Evolutionary conservation across 1,140 invertebrate genomes (phyloP), one percentile per base, ranked within the genome.

Genomic region (Scaptomyza pallida): DNA sequence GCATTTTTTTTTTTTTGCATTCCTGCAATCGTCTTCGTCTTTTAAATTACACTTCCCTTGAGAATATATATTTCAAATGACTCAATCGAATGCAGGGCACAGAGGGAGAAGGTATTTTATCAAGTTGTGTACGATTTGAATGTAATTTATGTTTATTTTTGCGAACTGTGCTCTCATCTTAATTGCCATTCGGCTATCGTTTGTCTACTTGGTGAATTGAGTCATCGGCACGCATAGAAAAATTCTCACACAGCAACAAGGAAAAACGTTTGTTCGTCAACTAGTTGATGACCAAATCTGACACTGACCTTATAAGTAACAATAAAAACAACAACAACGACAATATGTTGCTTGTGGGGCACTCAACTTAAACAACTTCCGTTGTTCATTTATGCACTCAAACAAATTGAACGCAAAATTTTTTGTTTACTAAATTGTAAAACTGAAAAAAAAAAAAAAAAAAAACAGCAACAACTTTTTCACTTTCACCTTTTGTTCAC

Each of bases 321-420:
- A 51, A 10, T 16, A 37, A 3, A 5, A 62, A 17, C 5, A 50
- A 15, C 33, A 40, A 15, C 52, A 41, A 55, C n/a, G 43, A 47
- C 61, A 44, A 13, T 9, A 43, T 26, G 51, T 55, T 13, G 71
- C 43, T 54, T 45, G 5, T 60, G 43, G 33, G 41, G 45, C 51
- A 63, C 71, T 76, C 76, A 56, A 69, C 63, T 63, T 67, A 50
- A 82, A 75, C 79, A 78, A 83, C 79, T 85, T 83, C 79, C 79
- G 72, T 70, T 82, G 78, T 63, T 45, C 65, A 75, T 67, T 51
- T 67, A 59, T 57, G 54, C 63, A 67, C 54, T 57, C 54, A 65
- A 76, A 72, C 33, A 69, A 69, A 62, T 69, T 69, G 56, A 37
- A 51, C 26, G 51, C 51, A 68, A n/a, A n/a, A n/a, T n/a, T n/a